These are phyloP conservation scores for Nothoprocta pentlandii DNA, from an alignment of 2,113 vertebrate species.

Conservation along the genomic window DNA sequence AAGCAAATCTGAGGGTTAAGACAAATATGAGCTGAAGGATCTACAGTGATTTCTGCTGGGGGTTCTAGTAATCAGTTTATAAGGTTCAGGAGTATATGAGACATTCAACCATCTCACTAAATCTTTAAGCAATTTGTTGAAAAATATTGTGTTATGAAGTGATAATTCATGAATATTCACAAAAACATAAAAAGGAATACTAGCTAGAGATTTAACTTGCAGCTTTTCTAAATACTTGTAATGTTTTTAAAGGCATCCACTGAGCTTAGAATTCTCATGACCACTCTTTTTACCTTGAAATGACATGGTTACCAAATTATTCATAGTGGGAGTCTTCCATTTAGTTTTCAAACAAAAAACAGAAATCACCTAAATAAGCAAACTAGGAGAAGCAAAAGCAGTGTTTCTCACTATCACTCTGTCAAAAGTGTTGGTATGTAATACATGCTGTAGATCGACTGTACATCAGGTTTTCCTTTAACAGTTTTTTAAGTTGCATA, in stretches of 20 bases:
- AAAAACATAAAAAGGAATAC: neutral
- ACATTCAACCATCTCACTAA: neutral
- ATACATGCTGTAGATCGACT: neutral
- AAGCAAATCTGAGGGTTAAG: neutral
- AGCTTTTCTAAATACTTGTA: neutral
- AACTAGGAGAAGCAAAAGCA: neutral
- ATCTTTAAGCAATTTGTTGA: neutral
- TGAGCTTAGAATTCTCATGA: neutral
- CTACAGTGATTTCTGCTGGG: neutral
- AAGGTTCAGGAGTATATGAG: accelerated
- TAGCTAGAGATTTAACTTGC: neutral
- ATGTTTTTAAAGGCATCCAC: neutral
- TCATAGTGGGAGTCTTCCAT: neutral
- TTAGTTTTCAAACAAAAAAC: neutral
- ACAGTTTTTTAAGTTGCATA: neutral
- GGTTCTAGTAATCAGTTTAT: neutral
- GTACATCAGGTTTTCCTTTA: neutral
- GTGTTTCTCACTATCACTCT: neutral
- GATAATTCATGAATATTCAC: neutral
- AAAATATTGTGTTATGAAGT: neutral
- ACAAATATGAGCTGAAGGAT: neutral
- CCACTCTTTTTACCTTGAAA: neutral
- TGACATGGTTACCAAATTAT: neutral
- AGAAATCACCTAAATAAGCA: neutral
- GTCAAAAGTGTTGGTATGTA: neutral